phyloP scores from a whole-genome alignment of 2,113 vertebrate genomes.

The Chrysochloris asiatica region DNA sequence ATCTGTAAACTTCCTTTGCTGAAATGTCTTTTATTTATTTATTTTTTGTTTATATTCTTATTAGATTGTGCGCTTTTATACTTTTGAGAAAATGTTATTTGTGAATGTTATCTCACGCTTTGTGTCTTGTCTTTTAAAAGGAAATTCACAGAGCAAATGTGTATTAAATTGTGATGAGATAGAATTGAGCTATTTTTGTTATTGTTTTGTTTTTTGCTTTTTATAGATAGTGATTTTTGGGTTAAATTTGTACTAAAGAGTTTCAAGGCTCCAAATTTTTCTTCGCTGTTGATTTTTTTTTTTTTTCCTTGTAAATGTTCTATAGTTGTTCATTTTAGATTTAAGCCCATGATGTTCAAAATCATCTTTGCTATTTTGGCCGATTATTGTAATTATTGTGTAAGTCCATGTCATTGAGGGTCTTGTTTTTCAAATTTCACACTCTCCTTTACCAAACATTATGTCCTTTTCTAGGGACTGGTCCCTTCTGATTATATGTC shows the following conservation, averaged over 20 bases:
- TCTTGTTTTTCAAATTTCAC: too few species aligned
- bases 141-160: not conserved
- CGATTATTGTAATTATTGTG: not conserved
- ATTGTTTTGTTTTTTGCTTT: not conserved
- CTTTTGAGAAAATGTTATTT: not conserved
- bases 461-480: too few species aligned
- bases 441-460: too few species aligned
- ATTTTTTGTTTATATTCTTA: not conserved
- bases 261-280: not conserved
- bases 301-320: not conserved
- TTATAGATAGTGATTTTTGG: not conserved
- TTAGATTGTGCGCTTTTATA: not conserved
- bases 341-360: not conserved
- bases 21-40: not conserved
- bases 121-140: not conserved
- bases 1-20: not conserved
- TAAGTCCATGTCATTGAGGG: too few species aligned
- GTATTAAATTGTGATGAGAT: not conserved
- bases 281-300: not conserved
- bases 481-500: too few species aligned
- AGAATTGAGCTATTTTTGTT: not conserved
- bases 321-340: not conserved
- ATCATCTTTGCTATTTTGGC: not conserved
- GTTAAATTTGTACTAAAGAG: not conserved
- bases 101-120: not conserved